These are phyloP conservation scores for Cephus spinipes DNA, from an alignment of 2,888 invertebrate genomes.

Conservation along the genomic window DNA sequence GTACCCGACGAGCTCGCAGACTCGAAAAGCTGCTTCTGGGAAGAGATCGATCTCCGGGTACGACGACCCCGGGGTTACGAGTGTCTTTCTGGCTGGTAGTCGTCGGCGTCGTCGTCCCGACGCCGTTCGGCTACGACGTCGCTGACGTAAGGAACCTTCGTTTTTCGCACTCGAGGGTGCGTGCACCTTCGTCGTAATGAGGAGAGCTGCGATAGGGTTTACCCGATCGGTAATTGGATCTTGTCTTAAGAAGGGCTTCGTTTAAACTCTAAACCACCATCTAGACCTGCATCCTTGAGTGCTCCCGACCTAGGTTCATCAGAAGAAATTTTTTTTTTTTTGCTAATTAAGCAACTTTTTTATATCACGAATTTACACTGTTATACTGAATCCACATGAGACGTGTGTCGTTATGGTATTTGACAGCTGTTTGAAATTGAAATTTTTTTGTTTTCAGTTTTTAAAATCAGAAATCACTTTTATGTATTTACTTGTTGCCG, in stretches of 20 bases:
- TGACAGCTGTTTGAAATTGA: no score
- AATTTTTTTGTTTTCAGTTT: no score
- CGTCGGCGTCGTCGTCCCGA: conserved; percentile 1
- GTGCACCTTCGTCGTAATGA: conserved; percentile 16
- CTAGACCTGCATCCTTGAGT: no score
- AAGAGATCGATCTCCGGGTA: conserved; percentile 54
- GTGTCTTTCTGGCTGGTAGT: conserved; percentile 29
- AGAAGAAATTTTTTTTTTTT: no score
- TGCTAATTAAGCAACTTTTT: no score
- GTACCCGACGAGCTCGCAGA: conserved; percentile 16
- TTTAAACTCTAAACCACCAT: conserved; percentile 50
- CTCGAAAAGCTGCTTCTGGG: conserved; percentile 36
- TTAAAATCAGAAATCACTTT: no score
- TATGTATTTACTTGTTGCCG: no score
- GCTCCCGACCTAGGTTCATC: no score
- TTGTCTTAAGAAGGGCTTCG: conserved; percentile 60
- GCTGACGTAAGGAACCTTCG: background rate
- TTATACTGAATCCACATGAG: no score
- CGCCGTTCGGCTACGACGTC: conserved; percentile 4
- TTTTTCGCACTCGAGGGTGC: background rate
- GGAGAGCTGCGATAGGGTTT: conserved; percentile 33
- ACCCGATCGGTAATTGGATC: conserved; percentile 54
- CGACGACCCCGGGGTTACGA: conserved; percentile 52
- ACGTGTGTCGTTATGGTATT: no score
- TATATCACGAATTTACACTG: no score